phyloP scores from a whole-genome alignment of 2,888 invertebrate species.

The Stegophylla sp. region DNA sequence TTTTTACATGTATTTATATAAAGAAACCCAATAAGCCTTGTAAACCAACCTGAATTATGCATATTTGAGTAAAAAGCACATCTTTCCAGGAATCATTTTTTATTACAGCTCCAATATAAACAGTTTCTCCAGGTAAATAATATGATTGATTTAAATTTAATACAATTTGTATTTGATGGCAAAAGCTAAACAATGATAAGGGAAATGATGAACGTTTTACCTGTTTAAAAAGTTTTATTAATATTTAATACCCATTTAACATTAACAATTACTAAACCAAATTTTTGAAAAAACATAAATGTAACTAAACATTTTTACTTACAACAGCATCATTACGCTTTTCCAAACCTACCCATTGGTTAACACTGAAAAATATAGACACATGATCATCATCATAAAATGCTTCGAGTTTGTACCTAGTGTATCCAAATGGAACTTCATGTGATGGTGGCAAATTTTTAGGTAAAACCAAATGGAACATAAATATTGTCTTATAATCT shows the following conservation, averaged over 20 bases:
- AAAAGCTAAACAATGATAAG: conserved; percentile 1
- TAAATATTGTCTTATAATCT: conserved; percentile 29
- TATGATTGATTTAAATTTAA: conserved; percentile 32
- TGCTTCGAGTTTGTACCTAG: conserved; percentile 29
- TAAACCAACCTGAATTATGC: conserved; percentile 29
- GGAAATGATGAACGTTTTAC: conserved; percentile 5
- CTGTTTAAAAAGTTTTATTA: background rate
- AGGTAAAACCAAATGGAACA: conserved; percentile 34
- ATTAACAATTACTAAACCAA: background rate
- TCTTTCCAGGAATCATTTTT: conserved; percentile 40
- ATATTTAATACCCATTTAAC: too few relatives aligned
- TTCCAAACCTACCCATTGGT: conserved; percentile 31
- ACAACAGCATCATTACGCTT: conserved; percentile 11
- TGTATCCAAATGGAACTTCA: conserved; percentile 52
- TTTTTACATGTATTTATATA: background rate
- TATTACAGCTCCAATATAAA: conserved; percentile 20
- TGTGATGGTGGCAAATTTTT: conserved; percentile 42
- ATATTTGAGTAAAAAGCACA: conserved; percentile 29
- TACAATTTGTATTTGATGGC: background rate
- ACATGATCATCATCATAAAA: background rate
- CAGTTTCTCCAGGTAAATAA: conserved; percentile 53
- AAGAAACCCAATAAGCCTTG: background rate
- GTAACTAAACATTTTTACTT: conserved; percentile 9
- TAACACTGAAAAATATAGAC: conserved; percentile 23
- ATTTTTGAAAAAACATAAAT: background rate